Base-by-base conservation (phyloP, 2,113 vertebrate genomes). In the Monarcha castaneiventris region DNA sequence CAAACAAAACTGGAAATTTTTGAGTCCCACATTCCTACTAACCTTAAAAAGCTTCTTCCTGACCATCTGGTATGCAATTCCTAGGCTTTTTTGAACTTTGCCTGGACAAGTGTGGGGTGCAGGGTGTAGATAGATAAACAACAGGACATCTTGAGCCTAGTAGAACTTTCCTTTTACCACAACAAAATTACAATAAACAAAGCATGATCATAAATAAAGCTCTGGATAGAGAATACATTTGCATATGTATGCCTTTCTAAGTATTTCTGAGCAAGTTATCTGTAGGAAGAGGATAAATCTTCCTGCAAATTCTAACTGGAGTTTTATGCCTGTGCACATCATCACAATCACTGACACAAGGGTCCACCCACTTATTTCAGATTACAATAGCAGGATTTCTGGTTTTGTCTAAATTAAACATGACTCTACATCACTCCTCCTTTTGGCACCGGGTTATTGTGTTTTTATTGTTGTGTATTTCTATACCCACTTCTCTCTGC, bases 111-210 rank as follows among this genome's bases (percentile, higher is more conserved):
- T 55, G 6, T 39, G 30, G 20, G 10, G 12, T 51, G 10, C 11
- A 81, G 8, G 1, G 0, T 7, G 7, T 18, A 81, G n/a, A 33
- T 0, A 41, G 32, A 43, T 2, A 63, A 49, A 78, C 5, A 58
- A 63, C 18, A 71, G 6, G 30, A 87, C 25, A 63, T 58, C 23
- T 46, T 52, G 11, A 88, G 21, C 46, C n/a, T 33, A 14, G 12
- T 1, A 69, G 11, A 79, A 3, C 2, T 30, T 85, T 73, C 39
- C 27, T 77, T 94, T 79, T 49, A 52, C 64, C 27, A 32, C 2
- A 94, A 77, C 18, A 76, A 73, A 49, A 29, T 64, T 61, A 32
- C 7, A 76, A 49, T 35, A 76, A 84, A 79, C 7, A 77, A 78
- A 64, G 9, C 16, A 44, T n/a, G 37, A 77, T n/a, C n/a, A 43